phyloP scores from a whole-genome alignment of 2,888 invertebrate species.

The Lepidochrysops patricia region DNA sequence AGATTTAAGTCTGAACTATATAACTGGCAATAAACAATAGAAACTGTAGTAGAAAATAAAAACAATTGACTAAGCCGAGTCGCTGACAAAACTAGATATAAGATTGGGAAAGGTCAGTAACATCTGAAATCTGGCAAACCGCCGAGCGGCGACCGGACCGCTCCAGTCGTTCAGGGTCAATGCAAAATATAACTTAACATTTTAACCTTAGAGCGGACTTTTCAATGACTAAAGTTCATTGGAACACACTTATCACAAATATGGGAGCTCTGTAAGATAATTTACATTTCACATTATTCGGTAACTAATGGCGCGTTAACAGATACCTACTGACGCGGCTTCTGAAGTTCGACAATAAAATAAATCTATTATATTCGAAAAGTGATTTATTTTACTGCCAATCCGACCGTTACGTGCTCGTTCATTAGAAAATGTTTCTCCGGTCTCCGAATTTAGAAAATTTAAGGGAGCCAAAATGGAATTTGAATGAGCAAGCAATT shows the following conservation, averaged over 20 bases:
- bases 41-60: neutral
- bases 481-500: neutral
- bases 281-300: conserved; percentile 20
- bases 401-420: conserved; percentile 2
- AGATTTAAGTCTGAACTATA: neutral
- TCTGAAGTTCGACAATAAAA: conserved; percentile 12
- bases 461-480: neutral
- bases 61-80: conserved; percentile 16
- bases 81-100: conserved; percentile 22
- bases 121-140: conserved; percentile 28
- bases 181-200: conserved; percentile 23
- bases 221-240: conserved; percentile 21
- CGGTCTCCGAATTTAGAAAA: neutral
- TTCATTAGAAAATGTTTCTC: conserved; percentile 8
- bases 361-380: conserved; percentile 10
- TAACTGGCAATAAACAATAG: neutral
- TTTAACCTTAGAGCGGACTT: conserved; percentile 24
- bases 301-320: conserved; percentile 18
- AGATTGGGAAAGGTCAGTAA: conserved; percentile 34
- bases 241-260: conserved; percentile 14
- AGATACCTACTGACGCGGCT: conserved; percentile 4
- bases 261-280: conserved; percentile 13
- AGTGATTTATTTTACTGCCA: conserved; percentile 7
- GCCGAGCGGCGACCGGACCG: conserved; percentile 26
- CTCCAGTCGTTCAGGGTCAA: conserved; percentile 17